Conservation (phyloP, 2,888 invertebrate species). For the Baronia brevicornis region DNA sequence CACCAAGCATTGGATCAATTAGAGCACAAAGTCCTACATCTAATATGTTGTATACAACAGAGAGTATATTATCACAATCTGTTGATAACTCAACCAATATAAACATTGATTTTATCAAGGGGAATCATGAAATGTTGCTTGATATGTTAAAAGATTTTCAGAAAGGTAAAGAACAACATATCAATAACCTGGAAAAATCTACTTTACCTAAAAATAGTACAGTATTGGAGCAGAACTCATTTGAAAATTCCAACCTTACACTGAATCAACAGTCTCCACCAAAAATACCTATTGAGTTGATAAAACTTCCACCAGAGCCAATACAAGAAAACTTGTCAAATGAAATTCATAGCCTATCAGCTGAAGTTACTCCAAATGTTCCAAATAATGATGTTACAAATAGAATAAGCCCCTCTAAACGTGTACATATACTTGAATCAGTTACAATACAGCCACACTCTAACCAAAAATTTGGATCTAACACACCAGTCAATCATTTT, state of each 20-base stretch:
- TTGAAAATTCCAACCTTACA: neutral
- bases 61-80: constrained; percentile 13
- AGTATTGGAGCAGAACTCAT: constrained; percentile 3
- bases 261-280: constrained; percentile 15
- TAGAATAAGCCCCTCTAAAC: constrained; percentile 41
- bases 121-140: constrained; percentile 44
- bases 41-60: constrained; percentile 34
- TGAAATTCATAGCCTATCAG: constrained; percentile 32
- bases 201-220: constrained; percentile 2
- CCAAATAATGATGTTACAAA: constrained; percentile 24
- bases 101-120: constrained; percentile 33
- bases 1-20: constrained; percentile 22
- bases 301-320: constrained; percentile 21
- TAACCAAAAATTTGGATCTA: constrained; percentile 2
- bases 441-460: constrained; percentile 38
- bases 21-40: constrained; percentile 36
- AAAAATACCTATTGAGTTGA: constrained; percentile 7
- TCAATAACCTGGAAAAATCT: constrained; percentile 5
- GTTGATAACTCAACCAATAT: constrained; percentile 21
- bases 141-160: constrained; percentile 45
- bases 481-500: neutral
- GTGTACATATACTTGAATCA: constrained; percentile 52
- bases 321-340: constrained; percentile 36
- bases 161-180: constrained; percentile 23
- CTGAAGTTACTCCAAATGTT: constrained; percentile 17